Base-by-base conservation (phyloP, 2,797 vertebrate genomes). In the Adelosebastes latens region DNA sequence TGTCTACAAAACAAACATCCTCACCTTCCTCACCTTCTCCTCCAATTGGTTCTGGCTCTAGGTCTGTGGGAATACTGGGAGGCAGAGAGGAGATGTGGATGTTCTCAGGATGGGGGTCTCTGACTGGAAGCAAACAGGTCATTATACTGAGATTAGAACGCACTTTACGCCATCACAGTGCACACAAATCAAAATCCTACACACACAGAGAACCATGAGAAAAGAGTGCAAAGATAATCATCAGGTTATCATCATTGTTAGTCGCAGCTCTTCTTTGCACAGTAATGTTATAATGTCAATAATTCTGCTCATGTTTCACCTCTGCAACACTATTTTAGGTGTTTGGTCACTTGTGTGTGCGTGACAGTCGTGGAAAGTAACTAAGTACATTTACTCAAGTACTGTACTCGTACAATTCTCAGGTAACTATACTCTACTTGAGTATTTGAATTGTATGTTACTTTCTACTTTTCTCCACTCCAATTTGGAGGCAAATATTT, bases 21-120 rank as follows among this genome's bases (percentile, higher is more conserved):
- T 49, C 34, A 90, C 91, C 87, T 72, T 1, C 12, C 18, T 49
- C 36, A 89, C 91, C 86, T 72, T 5, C 77, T 73, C 3, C 68
- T 56, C 3, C 65, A 0, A 29, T n/a, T 8, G 62, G 84, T 1
- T 66, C 66, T 3, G 64, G 60, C 20, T 89, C 77, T 6, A 42
- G 78, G 2, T 89, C 87, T 34, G 79, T 77, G 79, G 91, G 91
- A 80, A 86, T 0, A 22, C 80, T 92, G 77, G 92, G 90, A 62
- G 93, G 92, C 32, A 94, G 80, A 4, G 88, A 91, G 25, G 90
- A 83, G 78, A 93, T 93, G 88, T 91, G 81, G 86, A 93, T 83
- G 79, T 82, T 74, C 83, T 93, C 93, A 55, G 87, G 46, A 24
- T 31, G 55, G 3, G 80, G 63, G 11, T 64, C 80, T 78, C 82